These are phyloP conservation scores for Phalacrocorax pelagicus DNA, from an alignment of 2,113 vertebrate genomes.

Conservation along the genomic window DNA sequence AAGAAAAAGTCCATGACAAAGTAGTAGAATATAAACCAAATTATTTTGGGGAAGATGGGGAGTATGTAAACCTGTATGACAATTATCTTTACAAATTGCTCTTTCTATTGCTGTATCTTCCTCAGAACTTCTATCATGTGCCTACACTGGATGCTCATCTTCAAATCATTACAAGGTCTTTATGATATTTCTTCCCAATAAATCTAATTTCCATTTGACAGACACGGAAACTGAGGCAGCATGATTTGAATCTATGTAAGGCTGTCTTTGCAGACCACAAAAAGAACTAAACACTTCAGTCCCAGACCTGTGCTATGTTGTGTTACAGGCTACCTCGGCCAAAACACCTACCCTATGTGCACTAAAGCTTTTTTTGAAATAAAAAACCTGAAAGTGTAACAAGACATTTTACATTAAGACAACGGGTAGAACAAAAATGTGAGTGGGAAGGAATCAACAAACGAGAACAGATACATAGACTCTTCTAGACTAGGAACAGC, in stretches of 20 bases:
- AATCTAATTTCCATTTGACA: background rate
- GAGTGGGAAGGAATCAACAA: background rate
- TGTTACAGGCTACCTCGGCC: background rate
- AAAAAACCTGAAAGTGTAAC: background rate
- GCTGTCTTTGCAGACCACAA: background rate
- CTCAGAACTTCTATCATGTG: background rate
- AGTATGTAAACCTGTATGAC: background rate
- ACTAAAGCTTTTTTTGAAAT: background rate
- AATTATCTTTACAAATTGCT: background rate
- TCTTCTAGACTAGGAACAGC: background rate
- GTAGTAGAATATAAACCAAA: background rate
- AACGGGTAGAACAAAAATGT: background rate
- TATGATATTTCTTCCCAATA: background rate
- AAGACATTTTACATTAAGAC: background rate
- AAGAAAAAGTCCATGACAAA: background rate
- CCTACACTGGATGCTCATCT: background rate
- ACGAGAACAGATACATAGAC: rapidly evolving
- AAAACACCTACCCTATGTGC: background rate
- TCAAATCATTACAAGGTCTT: background rate
- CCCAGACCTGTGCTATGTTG: background rate
- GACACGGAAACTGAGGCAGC: background rate
- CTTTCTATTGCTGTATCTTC: background rate
- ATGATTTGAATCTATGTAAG: background rate
- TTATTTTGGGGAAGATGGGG: background rate
- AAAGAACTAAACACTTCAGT: background rate